Base-by-base conservation (phyloP, 2,113 vertebrate species). In the Phyllostomus discolor region DNA sequence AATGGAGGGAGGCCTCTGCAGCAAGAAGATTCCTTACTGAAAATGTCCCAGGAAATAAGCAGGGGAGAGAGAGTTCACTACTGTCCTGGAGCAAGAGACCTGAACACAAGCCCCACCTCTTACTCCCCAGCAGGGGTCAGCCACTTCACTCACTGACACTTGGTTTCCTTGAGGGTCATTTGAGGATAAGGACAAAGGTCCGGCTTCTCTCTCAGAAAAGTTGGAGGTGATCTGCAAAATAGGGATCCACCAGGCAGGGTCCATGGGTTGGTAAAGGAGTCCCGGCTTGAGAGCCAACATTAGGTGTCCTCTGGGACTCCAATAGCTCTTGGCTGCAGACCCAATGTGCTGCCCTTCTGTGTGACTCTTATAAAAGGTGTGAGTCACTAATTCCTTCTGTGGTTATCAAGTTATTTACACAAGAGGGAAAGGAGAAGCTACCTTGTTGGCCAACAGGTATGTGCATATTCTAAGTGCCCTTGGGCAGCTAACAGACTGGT, bases 391-490 rank as follows among this genome's bases (percentile, higher is more conserved):
- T 24, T 59, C 85, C 81, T 73, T 85, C 15, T 26, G n/a, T 62
- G 19, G 69, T 17, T 52, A 46, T 54, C 28, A 72, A 93, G 48
- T 46, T 80, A 70, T 46, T 70, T 50, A 41, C n/a, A 76, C 15
- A 88, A 82, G 62, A 76, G 33, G 48, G 10, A 43, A 57, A 79
- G 38, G 19, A 69, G 82, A 89, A 86, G 76, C 76, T 59, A 28
- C 24, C 43, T 69, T 90, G 94, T 86, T 48, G 35, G 33, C 48
- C 64, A 92, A 85, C 7, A 72, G 52, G 12, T 31, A 46, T 16
- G 22, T 8, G 20, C 19, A 5, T 43, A 16, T 41, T 80, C 7
- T 73, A 86, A 69, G 83, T 73, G 46, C 6, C 62, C 1, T 6
- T 2, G 22, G 59, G 33, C 48, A 70, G 43, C 57, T 85, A 48